Base-by-base conservation (phyloP, 2,797 vertebrate genomes). In the Apogon hyalosoma region DNA sequence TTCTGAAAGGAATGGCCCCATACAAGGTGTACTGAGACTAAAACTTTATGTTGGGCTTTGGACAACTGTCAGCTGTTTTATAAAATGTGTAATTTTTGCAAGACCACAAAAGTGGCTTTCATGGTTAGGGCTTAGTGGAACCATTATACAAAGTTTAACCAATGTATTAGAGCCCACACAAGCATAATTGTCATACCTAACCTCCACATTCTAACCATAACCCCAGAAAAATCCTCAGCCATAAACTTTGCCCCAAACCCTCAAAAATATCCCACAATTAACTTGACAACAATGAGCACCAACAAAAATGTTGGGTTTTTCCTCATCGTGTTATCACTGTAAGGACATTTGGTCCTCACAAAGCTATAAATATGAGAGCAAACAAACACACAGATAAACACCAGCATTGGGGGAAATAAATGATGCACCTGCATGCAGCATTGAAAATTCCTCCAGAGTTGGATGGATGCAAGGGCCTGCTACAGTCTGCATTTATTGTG, bases 391-490 rank as follows among this genome's bases (percentile, higher is more conserved):
- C 11, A 45, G 24, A 28, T 60, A 81, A 83, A 83, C 75, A 70
- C 57, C 66, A 80, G 69, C 66, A 79, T 39, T 67, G 58, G 41
- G 45, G 52, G 56, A 66, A 82, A 83, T 77, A 86, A 88, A 87
- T 80, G 80, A 88, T 88, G 86, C 84, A 88, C 90, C 89, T 90
- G 89, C 79, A 80, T 73, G 64, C 61, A 58, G 77, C 79, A 82
- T 80, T 80, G 79, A 63, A 88, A 85, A 89, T 87, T 88, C 83
- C 61, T 85, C 69, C 63, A 36, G 69, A 79, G 83, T n/a, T 67
- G 72, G 67, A 75, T 63, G 57, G 77, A 83, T 83, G 72, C 79
- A 43, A 70, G 50, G 70, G 63, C 81, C 74, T 43, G 66, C 67
- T 65, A 48, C 63, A 66, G 69, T 85, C 71, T 80, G 83, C 82